These are phyloP conservation scores for Speoplatyrhinus poulsoni DNA, from an alignment of 2,113 vertebrate species.

Conservation along the genomic window DNA sequence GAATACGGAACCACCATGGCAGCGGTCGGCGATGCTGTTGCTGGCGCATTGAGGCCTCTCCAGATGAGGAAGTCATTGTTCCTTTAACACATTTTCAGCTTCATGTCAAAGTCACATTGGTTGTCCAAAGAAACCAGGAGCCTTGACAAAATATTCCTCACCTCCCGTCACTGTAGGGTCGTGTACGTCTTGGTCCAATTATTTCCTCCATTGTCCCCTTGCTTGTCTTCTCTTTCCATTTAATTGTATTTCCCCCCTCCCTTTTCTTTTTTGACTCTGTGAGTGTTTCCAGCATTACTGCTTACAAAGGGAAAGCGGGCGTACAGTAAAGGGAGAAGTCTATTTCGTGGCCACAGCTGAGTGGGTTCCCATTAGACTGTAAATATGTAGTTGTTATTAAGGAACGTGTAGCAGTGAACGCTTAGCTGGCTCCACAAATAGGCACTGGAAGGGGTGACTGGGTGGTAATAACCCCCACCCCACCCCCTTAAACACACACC, in stretches of 20 bases:
- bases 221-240: constrained; percentile 24
- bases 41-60: not conserved
- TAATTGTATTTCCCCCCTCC: constrained; percentile 11
- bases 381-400: constrained; percentile 67
- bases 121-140: constrained; percentile 17
- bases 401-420: constrained; percentile 56
- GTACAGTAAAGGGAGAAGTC: constrained; percentile 15
- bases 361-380: constrained; percentile 62
- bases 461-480: constrained; percentile 40
- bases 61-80: not conserved
- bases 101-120: not conserved
- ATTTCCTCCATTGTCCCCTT: not conserved
- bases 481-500: constrained; percentile 11
- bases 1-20: not conserved
- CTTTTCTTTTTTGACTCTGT: constrained; percentile 19
- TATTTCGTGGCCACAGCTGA: constrained; percentile 46
- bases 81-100: not conserved
- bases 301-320: constrained; percentile 3
- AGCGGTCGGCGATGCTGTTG: not conserved
- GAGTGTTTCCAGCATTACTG: constrained; percentile 30
- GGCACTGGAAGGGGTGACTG: constrained; percentile 38
- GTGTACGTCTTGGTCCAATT: not conserved
- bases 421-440: constrained; percentile 56
- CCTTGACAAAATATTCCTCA: constrained; percentile 28
- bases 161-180: not conserved